Evolutionary conservation across 2,113 vertebrate genomes (phyloP).

Genomic region (Shinisaurus crocodilurus): DNA sequence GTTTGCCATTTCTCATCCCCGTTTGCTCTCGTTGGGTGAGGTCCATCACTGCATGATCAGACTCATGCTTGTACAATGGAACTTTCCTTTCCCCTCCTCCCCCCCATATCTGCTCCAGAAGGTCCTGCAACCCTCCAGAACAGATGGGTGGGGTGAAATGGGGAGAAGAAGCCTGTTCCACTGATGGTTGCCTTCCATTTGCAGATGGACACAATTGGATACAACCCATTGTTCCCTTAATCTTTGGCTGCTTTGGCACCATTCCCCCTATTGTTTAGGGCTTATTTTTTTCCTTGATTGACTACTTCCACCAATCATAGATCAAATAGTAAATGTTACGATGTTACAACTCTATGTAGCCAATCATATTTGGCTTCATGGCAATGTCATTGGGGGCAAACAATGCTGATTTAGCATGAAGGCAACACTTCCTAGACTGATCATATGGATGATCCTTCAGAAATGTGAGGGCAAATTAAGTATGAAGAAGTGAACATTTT

Average conservation of each 20-base stretch:
- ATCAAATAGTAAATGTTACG: not conserved
- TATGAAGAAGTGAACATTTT: not conserved
- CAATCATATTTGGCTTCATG: not conserved
- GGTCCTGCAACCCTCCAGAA: no score
- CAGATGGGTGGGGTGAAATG: no score
- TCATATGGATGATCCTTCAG: not conserved
- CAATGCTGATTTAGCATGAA: not conserved
- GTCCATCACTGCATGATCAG: no score
- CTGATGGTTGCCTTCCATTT: no score
- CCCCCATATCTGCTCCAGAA: no score
- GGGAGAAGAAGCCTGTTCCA: no score
- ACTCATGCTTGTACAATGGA: no score
- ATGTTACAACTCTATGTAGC: not conserved
- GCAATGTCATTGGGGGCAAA: not conserved
- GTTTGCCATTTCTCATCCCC: no score
- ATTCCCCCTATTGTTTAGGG: not conserved
- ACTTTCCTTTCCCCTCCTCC: no score
- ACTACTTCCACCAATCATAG: not conserved
- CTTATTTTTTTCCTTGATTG: not conserved
- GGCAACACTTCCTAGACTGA: not conserved
- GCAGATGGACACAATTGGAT: no score
- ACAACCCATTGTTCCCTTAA: no score
- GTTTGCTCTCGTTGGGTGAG: no score
- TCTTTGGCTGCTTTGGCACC: not conserved
- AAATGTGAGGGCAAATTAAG: not conserved